Base-by-base conservation (phyloP, 1,140 invertebrate species). In the Stegodyphus dumicola region DNA sequence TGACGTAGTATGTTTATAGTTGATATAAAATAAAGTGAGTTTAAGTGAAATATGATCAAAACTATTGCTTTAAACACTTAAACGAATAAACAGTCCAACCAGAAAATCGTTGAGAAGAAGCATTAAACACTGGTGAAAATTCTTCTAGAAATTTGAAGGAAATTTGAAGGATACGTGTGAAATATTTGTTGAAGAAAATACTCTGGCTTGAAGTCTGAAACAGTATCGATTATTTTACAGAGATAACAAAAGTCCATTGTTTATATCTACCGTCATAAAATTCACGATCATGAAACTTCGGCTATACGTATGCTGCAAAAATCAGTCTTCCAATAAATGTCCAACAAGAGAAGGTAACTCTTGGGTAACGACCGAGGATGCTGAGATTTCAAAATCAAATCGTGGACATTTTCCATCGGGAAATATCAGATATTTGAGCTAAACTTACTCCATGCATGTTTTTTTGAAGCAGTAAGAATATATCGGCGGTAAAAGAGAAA, bases 401-500 rank as follows among this genome's bases (percentile, higher is more conserved):
- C 10, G 53, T 15, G 54, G 78, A 64, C 78, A 80, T 80, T 71
- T 71, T 78, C 49, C 77, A 69, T 18, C 54, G 9, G 67, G 73
- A 73, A 80, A 71, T 71, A 80, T 73, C 66, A 73, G 78, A 80
- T 80, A 80, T 80, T 80, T 73, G 69, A 15, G 56, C 15, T 33
- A 71, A 80, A 80, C 66, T 56, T 18, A 71, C 53, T 56, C 6
- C 54, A 7, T 48, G 67, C 66, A 69, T 79, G 77, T 70, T 79
- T 80, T 64, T 71, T 52, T 73, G 56, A 13, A 18, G 69, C 52
- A 49, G 69, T 80, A 80, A 80, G 78, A 80, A 80, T 73, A 80
- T 66, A 80, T 80, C 71, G 78, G 78, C 67, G 69, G 56, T 80
- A 73, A 80, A 80, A 64, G 67, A 80, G 70, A 73, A 80, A 80